phyloP scores from a whole-genome alignment of 2,888 invertebrate species.

The Metacarcinus magister region DNA sequence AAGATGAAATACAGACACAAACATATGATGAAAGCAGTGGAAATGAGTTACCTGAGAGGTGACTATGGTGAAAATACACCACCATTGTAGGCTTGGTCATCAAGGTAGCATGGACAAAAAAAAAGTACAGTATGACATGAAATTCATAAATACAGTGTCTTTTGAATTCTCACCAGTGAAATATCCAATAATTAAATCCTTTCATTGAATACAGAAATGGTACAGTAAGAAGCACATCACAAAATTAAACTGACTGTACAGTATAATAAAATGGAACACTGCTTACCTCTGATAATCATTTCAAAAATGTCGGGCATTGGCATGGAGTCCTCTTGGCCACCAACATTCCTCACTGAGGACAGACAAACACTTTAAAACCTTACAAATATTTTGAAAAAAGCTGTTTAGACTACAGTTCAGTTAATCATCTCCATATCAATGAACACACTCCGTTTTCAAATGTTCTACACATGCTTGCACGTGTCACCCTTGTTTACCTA shows the following conservation, averaged over 20 bases:
- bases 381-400: background rate
- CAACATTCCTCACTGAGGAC: conserved; percentile 59
- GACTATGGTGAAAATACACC: background rate
- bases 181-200: background rate
- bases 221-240: background rate
- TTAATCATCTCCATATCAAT: background rate
- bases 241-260: background rate
- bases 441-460: background rate
- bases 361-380: background rate
- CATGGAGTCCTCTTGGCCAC: conserved; percentile 73
- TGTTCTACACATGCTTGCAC: background rate
- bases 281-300: conserved; percentile 64
- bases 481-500: background rate
- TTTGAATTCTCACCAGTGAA: background rate
- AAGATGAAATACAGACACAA: no score
- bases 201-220: background rate
- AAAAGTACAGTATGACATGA: background rate
- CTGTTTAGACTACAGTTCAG: background rate
- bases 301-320: conserved; percentile 62
- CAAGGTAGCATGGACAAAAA: background rate
- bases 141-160: background rate
- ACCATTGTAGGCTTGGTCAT: background rate
- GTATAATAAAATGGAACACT: background rate
- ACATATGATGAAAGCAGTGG: no score
- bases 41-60: no score